Conservation (phyloP, 2,888 invertebrate genomes). For the Tiliacea citrago region DNA sequence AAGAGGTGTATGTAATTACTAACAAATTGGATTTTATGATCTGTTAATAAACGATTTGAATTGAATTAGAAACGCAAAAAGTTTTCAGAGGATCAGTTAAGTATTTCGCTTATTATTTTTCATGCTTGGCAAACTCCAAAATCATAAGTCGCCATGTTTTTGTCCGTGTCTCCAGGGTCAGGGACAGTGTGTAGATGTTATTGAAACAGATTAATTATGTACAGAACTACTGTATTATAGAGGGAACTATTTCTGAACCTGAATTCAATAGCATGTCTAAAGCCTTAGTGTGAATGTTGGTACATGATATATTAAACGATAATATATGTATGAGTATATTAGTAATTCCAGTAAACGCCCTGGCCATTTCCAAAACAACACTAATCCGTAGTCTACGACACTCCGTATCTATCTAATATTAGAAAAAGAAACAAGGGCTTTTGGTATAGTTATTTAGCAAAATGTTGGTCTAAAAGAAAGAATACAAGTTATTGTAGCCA, state of each 20-base stretch:
- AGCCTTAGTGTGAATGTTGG: constrained; percentile 3
- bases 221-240: not conserved
- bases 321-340: constrained; percentile 43
- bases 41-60: no score
- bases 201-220: not conserved
- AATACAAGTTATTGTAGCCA: not conserved
- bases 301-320: constrained; percentile 17
- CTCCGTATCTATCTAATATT: not conserved
- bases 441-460: not conserved
- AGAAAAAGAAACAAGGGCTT: constrained; percentile 8
- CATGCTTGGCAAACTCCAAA: not conserved
- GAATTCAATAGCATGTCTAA: constrained; percentile 4
- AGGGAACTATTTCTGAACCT: not conserved
- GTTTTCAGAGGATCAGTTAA: no score
- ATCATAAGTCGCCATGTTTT: not conserved
- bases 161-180: no score
- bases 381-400: constrained; percentile 19
- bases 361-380: constrained; percentile 17
- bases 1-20: no score
- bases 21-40: no score
- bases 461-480: not conserved
- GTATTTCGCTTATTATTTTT: no score
- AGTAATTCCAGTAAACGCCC: constrained; percentile 43
- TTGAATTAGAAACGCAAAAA: no score
- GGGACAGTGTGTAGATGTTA: not conserved